Percentiles rank a stretch among this genome's conserved stretches.
Conservation (phyloP, 2,797 vertebrate genomes). For the Lepilemur septentrionalis region DNA sequence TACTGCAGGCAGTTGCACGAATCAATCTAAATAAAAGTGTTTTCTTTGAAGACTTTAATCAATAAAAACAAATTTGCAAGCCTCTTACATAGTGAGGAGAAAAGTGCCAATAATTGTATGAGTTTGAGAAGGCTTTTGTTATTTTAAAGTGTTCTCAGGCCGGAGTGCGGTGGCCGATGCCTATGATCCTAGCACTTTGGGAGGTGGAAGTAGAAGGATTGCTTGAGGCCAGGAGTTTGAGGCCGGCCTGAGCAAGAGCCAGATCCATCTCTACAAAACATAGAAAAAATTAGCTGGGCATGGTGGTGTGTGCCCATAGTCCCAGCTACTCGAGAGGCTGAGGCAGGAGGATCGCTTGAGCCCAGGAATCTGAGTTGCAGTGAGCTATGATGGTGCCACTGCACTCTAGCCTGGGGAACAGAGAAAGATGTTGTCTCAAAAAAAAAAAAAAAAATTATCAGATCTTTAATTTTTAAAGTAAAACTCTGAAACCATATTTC, state of each 20-base stretch:
- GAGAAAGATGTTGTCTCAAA: not conserved
- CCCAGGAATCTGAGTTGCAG: not conserved
- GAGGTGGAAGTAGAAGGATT: not conserved
- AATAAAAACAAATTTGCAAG: conserved; percentile 26
- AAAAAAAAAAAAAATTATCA: not conserved
- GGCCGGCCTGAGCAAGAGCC: not conserved
- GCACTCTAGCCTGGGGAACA: not conserved
- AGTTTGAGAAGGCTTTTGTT: not conserved
- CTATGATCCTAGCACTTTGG: not conserved
- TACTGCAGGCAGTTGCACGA: not conserved
- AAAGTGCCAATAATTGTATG: not conserved
- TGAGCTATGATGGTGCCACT: not conserved
- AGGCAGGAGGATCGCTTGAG: not conserved
- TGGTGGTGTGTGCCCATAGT: not conserved
- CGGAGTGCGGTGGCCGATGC: not conserved
- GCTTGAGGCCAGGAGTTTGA: not conserved
- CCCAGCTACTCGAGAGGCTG: not conserved
- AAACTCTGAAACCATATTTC: not conserved
- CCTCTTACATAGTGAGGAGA: not conserved
- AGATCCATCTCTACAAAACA: not conserved
- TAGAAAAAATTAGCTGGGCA: not conserved
- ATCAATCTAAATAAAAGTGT: conserved; percentile 38
- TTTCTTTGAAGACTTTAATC: conserved; percentile 48
- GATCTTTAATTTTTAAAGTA: not conserved
- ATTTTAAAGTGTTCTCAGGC: not conserved